These are phyloP conservation scores for Muntiacus reevesi DNA, from an alignment of 2,113 vertebrate genomes.

Conservation along the genomic window DNA sequence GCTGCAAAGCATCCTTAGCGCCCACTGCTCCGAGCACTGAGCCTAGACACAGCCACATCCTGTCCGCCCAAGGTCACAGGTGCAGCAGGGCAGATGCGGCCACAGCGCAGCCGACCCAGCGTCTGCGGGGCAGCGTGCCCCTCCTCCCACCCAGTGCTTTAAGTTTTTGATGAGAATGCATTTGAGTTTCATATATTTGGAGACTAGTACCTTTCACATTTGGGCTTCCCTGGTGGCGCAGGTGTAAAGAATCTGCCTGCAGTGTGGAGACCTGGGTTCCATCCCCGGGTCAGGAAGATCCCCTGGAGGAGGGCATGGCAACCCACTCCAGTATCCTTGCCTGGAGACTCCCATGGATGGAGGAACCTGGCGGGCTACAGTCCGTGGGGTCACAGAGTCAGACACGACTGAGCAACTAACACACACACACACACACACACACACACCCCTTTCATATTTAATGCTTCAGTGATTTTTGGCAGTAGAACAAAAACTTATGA, in stretches of 20 bases:
- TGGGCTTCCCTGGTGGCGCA: background rate
- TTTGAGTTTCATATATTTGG: background rate
- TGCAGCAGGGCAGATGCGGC: slow-evolving; percentile 60
- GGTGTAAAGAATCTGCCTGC: background rate
- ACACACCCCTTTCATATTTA: background rate
- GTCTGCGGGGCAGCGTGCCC: rapidly evolving
- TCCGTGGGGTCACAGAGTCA: background rate
- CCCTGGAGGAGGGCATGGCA: background rate
- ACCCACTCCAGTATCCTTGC: background rate
- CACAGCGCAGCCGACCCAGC: slow-evolving; percentile 55
- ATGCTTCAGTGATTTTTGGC: background rate
- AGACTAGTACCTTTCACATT: background rate
- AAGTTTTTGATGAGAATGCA: background rate
- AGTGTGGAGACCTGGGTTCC: background rate
- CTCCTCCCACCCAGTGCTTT: background rate
- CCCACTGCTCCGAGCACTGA: slow-evolving; percentile 67
- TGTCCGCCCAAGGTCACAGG: slow-evolving; percentile 79
- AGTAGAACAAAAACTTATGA: background rate
- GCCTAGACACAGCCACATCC: slow-evolving; percentile 79
- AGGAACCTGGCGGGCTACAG: background rate
- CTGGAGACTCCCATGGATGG: background rate
- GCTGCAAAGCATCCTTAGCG: slow-evolving; percentile 77
- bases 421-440: background rate
- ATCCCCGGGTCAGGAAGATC: background rate
- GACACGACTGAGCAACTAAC: background rate